Evolutionary conservation across 2,888 invertebrate genomes (phyloP), one percentile per base, ranked within the genome.

Genomic region (Cosmia trapezina): DNA sequence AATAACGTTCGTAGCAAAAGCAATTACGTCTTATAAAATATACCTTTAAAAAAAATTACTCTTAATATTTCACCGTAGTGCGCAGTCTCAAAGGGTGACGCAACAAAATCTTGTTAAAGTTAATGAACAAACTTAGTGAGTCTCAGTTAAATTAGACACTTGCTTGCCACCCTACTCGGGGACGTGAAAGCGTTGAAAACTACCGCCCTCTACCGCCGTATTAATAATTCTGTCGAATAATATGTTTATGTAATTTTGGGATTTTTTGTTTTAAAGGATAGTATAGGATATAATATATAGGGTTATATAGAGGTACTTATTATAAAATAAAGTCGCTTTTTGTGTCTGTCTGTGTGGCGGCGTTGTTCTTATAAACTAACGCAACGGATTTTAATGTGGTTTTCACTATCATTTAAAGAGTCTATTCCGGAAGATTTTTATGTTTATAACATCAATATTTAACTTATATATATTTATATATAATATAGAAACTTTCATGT

Each of bases 41-140:
- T 76, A 78, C 70, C 70, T 79, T 80, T 81, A 61, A 37, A 77
- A 37, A 77, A 81, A 79, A 77, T 63, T 68, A 73, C 81, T 81
- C 83, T 91, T 93, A 93, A 93, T 93, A 93, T 93, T 93, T 92
- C 82, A 91, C 86, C 84, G 87, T 65, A 74, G 88, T 77, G 83
- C 86, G 80, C 83, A 78, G 84, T 87, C 90, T 93, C 94, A 95
- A 94, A 94, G 94, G 93, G 92, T 92, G 86, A 90, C 88, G 89
- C 83, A 87, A 91, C 91, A 88, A 91, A 94, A 94, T 94, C 94
- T 94, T 93, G 93, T 95, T 94, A 94, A 88, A 93, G 87, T 93
- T 95, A 95, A 95, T 94, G 94, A 95, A 95, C 93, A 93, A 95
- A 95, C 94, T 95, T 93, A 90, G 87, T 89, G 87, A 86, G 89